Conservation (phyloP, 1,140 invertebrate species). For the Drosophila ficusphila region DNA sequence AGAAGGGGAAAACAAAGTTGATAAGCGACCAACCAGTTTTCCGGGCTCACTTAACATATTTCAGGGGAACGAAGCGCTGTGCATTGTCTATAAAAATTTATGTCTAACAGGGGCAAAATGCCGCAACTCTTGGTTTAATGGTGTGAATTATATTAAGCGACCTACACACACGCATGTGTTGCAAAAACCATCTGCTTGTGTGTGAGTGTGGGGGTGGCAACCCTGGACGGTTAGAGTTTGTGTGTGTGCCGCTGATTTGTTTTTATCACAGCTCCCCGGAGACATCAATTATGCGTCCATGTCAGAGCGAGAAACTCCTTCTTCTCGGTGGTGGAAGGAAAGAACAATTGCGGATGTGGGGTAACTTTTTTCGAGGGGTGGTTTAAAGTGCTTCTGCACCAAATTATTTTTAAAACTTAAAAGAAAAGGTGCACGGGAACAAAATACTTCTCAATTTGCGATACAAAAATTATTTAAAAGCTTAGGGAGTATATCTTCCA, state of each 20-base stretch:
- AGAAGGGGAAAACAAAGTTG: constrained; percentile 60
- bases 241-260: constrained; percentile 72
- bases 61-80: constrained; percentile 1
- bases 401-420: constrained; percentile 10
- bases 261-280: constrained; percentile 80
- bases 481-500: background rate
- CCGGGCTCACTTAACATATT: constrained; percentile 72
- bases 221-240: constrained; percentile 18
- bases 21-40: constrained; percentile 58
- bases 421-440: constrained; percentile 4
- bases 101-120: constrained; percentile 69
- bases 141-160: constrained; percentile 80
- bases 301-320: constrained; percentile 40
- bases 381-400: constrained; percentile 15
- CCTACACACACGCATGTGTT: constrained; percentile 37
- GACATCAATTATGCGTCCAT: constrained; percentile 75
- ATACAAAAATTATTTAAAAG: background rate
- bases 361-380: constrained; percentile 9
- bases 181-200: constrained; percentile 20
- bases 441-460: background rate
- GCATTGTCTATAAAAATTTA: constrained; percentile 79
- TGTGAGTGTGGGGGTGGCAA: constrained; percentile 6
- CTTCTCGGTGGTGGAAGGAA: constrained; percentile 22
- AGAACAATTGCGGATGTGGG: constrained; percentile 21
- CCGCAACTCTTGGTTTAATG: constrained; percentile 78